Base-by-base conservation (phyloP, 2,797 vertebrate species). In the Crenichthys baileyi region DNA sequence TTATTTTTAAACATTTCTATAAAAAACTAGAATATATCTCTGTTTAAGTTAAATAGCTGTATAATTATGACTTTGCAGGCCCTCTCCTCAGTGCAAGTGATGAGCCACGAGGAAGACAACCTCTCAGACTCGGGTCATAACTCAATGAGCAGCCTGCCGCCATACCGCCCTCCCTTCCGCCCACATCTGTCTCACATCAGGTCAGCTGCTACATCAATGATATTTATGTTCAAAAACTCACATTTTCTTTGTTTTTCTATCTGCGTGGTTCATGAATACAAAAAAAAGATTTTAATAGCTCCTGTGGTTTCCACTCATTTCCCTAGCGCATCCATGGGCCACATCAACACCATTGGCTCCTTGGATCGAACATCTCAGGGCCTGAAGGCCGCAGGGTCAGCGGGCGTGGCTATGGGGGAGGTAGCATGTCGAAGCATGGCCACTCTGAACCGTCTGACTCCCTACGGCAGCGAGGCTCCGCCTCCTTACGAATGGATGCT, bases 261-360 rank as follows among this genome's bases (percentile, higher is more conserved):
- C 31, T 61, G 53, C 70, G 79, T 83, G 53, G 74, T 74, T 31
- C 22, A 75, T 55, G 70, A 87, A 85, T 26, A 77, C 85, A 53
- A 36, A 36, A 36, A 36, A 55, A 72, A 71, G 36, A 83, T 79
- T 79, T 75, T 70, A 74, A 67, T 13, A 9, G 1, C 73, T 72
- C 12, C 3, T 50, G 74, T 70, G 72, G 70, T 24, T 76, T 83
- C 50, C 65, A 3, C 68, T 39, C 75, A 73, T 13, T 63, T n/a
- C 8, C 26, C 0, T 12, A 99, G 97, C 1, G 98, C 98, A 76
- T 99, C 98, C 7, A 95, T 98, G 95, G 97, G 98, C 84, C 97
- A 99, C 91, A 97, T 99, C 86, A 98, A 99, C 90, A 97, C 97
- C 88, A 97, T 99, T 0, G 97, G 98, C 79, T 98, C 98, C 29